phyloP scores from a whole-genome alignment of 2,113 vertebrate genomes.

The Cryptomyrus ogoouensis region DNA sequence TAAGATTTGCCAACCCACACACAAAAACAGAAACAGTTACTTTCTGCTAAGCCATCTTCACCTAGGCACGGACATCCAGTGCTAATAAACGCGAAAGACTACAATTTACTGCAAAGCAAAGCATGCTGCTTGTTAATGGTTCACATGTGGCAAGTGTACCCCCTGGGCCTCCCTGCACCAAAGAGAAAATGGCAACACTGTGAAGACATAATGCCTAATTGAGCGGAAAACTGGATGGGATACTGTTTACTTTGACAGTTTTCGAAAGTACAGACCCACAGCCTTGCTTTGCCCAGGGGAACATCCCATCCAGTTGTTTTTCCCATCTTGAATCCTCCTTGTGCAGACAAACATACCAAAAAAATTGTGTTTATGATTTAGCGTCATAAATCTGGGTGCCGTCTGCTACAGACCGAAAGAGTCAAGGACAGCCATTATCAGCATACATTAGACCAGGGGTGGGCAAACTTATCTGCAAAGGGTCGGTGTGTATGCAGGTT shows the following conservation, averaged over 20 bases:
- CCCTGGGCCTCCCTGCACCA: background rate
- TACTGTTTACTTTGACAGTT: constrained; percentile 22
- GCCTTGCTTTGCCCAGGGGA: background rate
- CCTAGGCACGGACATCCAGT: background rate
- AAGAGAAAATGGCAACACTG: background rate
- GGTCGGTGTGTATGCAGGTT: too few relatives aligned
- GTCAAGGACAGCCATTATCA: constrained; percentile 11
- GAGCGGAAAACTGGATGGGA: constrained; percentile 6
- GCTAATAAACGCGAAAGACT: background rate
- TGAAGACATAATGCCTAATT: background rate
- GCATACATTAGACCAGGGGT: background rate
- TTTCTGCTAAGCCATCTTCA: background rate
- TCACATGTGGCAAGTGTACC: background rate
- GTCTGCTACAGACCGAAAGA: background rate
- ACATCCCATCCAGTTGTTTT: constrained; percentile 19
- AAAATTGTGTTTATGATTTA: constrained; percentile 14
- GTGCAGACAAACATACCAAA: background rate
- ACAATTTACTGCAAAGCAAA: background rate
- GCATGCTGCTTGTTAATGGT: background rate
- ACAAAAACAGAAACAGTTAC: background rate
- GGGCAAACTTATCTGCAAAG: too few relatives aligned
- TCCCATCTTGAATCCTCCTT: background rate
- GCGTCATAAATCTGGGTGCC: constrained; percentile 3
- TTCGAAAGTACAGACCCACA: background rate
- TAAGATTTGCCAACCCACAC: background rate